A percentile compares a stretch with the other conserved stretches of the same genome.
Evolutionary conservation across 2,113 vertebrate species (phyloP).

Genomic region (Siniperca chuatsi): DNA sequence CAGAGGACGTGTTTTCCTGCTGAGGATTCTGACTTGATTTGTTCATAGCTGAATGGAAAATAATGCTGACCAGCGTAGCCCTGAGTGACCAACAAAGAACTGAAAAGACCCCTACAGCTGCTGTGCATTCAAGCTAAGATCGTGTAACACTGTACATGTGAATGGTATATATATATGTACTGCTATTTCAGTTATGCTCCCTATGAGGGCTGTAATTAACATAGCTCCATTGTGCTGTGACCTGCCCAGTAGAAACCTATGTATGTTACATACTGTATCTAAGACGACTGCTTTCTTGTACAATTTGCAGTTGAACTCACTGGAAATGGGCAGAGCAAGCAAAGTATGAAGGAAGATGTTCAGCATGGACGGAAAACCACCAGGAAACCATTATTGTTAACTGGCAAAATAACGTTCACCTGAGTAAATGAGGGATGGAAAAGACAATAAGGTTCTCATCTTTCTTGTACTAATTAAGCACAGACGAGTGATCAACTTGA

Average conservation of each 20-base stretch:
- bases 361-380: slow-evolving; percentile 30
- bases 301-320: slow-evolving; percentile 10
- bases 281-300: slow-evolving; percentile 7
- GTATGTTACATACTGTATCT: background rate
- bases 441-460: background rate
- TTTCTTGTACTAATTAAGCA: slow-evolving; percentile 8
- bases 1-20: background rate
- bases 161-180: slow-evolving; percentile 29
- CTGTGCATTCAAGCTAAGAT: slow-evolving; percentile 15
- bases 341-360: slow-evolving; percentile 26
- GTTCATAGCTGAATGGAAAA: slow-evolving; percentile 43
- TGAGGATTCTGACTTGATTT: slow-evolving; percentile 36
- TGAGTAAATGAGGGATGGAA: slow-evolving; percentile 46
- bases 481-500: background rate
- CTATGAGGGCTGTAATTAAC: slow-evolving; percentile 50
- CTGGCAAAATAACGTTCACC: slow-evolving; percentile 45
- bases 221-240: slow-evolving; percentile 26
- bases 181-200: slow-evolving; percentile 47
- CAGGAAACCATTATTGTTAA: slow-evolving; percentile 14
- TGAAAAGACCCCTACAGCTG: slow-evolving; percentile 19
- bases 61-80: slow-evolving; percentile 43
- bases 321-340: slow-evolving; percentile 27
- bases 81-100: slow-evolving; percentile 64
- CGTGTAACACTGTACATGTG: slow-evolving; percentile 38
- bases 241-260: background rate